phyloP scores from a whole-genome alignment of 1,140 invertebrate species.

The Zaprionus lachaisei region DNA sequence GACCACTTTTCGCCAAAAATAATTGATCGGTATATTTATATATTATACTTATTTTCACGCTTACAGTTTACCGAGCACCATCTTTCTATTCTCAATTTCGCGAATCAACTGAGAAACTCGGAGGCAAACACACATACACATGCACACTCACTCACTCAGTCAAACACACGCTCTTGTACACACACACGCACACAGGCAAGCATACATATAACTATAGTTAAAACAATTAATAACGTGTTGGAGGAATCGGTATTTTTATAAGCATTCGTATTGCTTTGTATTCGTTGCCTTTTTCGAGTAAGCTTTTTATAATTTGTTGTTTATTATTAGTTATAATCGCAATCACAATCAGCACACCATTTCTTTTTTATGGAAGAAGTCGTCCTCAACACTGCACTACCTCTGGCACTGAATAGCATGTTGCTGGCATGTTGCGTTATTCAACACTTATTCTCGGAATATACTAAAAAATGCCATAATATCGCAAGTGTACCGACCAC shows the following conservation, averaged over 20 bases:
- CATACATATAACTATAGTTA: conserved; percentile 49
- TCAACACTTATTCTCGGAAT: conserved; percentile 29
- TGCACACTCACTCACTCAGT: conserved; percentile 13
- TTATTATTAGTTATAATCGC: conserved; percentile 38
- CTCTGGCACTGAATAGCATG: conserved; percentile 48
- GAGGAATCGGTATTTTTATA: conserved; percentile 41
- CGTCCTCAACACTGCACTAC: conserved; percentile 47
- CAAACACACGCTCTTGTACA: conserved; percentile 25
- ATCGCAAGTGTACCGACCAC: background rate
- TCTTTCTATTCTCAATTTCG: conserved; percentile 78
- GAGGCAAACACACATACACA: conserved; percentile 42
- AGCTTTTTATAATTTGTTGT: conserved; percentile 20
- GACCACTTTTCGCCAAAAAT: conserved; percentile 25
- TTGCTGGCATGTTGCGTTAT: conserved; percentile 22
- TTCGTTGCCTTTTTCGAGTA: conserved; percentile 36
- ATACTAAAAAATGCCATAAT: conserved; percentile 15
- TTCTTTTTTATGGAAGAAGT: conserved; percentile 49
- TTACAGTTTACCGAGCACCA: conserved; percentile 65
- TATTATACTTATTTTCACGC: conserved; percentile 63
- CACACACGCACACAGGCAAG: conserved; percentile 41
- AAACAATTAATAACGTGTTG: conserved; percentile 49
- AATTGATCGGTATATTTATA: conserved; percentile 42
- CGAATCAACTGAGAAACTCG: conserved; percentile 63
- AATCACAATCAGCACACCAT: conserved; percentile 75
- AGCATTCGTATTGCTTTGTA: conserved; percentile 18